phyloP scores from a whole-genome alignment of 2,113 vertebrate genomes.

The Turdus rufiventris region DNA sequence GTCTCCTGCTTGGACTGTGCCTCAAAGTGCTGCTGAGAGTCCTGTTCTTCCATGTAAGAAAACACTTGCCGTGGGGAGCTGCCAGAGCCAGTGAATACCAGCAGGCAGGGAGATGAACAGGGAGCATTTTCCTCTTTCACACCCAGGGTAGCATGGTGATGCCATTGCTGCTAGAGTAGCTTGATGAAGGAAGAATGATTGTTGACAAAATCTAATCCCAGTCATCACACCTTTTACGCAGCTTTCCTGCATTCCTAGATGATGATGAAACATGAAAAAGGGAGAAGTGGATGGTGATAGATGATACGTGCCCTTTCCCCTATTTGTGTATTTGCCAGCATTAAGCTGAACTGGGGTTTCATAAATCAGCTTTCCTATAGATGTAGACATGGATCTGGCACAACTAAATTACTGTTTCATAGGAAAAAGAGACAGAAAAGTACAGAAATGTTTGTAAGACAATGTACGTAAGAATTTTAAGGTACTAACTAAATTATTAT shows the following conservation, averaged over 20 bases:
- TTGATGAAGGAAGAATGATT: not conserved
- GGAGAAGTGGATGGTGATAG: not conserved
- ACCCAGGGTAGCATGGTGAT: not conserved
- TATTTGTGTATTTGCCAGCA: not conserved
- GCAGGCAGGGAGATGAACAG: not conserved
- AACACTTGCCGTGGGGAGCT: not conserved
- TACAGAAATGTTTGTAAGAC: not conserved
- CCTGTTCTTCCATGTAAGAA: not conserved
- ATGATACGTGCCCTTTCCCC: not conserved
- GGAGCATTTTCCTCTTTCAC: not conserved
- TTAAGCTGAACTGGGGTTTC: not conserved
- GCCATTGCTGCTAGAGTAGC: not conserved
- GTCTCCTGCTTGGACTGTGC: not conserved
- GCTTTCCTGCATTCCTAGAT: slow-evolving; percentile 3
- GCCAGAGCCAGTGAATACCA: not conserved
- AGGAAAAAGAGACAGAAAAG: not conserved
- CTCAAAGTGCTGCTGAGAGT: not conserved
- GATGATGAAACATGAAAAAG: not conserved
- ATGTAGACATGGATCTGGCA: not conserved
- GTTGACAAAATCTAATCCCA: not conserved
- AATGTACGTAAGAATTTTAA: not conserved
- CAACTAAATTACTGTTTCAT: not conserved
- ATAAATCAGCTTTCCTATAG: not conserved
- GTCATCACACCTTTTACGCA: not conserved
- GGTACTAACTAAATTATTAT: not conserved